These are phyloP conservation scores for Toxotes lorentzi DNA, from an alignment of 2,797 vertebrate genomes.

Conservation along the genomic window DNA sequence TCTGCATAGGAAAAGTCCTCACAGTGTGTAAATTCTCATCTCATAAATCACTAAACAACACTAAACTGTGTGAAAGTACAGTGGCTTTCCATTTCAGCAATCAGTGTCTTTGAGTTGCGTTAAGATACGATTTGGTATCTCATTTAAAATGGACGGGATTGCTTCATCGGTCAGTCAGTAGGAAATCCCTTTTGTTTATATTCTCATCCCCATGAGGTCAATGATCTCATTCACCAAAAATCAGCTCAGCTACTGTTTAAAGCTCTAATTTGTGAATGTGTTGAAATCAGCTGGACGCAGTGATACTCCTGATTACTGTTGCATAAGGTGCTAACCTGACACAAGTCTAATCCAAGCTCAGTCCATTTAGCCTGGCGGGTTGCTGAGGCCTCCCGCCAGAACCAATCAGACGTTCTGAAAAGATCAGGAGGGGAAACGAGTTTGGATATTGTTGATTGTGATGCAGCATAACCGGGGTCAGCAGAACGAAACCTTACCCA, in stretches of 20 bases:
- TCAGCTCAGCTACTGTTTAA: constrained; percentile 21
- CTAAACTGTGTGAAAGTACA: neutral
- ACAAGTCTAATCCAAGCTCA: constrained; percentile 46
- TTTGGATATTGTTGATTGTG: neutral
- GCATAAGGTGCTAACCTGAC: constrained; percentile 34
- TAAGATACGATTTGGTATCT: too few species aligned
- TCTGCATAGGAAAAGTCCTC: neutral
- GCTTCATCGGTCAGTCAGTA: neutral
- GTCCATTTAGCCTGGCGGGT: constrained; percentile 8
- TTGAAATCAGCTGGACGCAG: constrained; percentile 24
- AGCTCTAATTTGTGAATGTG: constrained; percentile 23
- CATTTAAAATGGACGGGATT: neutral
- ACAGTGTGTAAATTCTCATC: neutral
- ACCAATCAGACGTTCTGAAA: constrained; percentile 8
- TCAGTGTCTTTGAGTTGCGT: neutral
- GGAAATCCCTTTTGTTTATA: neutral
- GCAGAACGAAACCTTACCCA: neutral
- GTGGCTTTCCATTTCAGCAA: neutral
- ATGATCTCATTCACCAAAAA: neutral
- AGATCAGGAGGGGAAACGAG: neutral
- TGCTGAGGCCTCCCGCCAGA: neutral
- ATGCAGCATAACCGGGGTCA: neutral
- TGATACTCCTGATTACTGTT: constrained; percentile 34
- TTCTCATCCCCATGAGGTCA: neutral
- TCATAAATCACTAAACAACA: too few species aligned